phyloP scores from a whole-genome alignment of 2,888 invertebrate species.

The Aspidiotus destructor region DNA sequence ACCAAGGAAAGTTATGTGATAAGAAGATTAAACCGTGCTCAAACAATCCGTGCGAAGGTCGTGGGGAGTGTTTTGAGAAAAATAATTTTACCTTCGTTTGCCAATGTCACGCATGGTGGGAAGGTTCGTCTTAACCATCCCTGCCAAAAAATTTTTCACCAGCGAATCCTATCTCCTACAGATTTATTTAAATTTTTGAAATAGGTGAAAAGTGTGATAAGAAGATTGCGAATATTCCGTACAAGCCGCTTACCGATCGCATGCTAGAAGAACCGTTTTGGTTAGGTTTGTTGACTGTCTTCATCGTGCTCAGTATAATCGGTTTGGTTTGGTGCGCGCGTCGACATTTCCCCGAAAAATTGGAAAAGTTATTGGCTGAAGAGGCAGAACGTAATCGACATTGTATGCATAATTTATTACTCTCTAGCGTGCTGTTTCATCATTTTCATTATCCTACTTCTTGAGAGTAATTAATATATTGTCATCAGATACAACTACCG shows the following conservation, averaged over 20 bases:
- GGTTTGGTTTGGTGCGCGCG: constrained; percentile 76
- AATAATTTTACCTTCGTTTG: constrained; percentile 57
- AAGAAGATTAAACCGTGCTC: constrained; percentile 61
- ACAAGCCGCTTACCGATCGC: constrained; percentile 62
- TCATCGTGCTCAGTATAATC: constrained; percentile 65
- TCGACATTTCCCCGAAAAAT: constrained; percentile 74
- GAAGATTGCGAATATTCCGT: constrained; percentile 58
- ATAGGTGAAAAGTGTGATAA: constrained; percentile 56
- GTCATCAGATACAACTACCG: constrained; percentile 7
- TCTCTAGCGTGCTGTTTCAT: no score
- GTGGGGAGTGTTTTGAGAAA: constrained; percentile 61
- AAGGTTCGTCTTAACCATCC: constrained; percentile 45
- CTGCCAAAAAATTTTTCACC: no score
- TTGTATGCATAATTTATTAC: constrained; percentile 42
- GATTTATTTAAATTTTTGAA: no score
- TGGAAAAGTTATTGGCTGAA: constrained; percentile 70
- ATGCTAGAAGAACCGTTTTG: constrained; percentile 84
- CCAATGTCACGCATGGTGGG: constrained; percentile 65
- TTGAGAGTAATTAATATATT: neutral
- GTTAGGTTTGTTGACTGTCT: constrained; percentile 76
- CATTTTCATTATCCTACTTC: no score
- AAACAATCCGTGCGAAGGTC: constrained; percentile 60
- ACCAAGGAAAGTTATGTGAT: constrained; percentile 57
- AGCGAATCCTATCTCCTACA: no score
- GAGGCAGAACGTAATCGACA: constrained; percentile 62